Evolutionary conservation across 2,888 invertebrate genomes (phyloP).

Genomic region (Penaeus monodon): DNA sequence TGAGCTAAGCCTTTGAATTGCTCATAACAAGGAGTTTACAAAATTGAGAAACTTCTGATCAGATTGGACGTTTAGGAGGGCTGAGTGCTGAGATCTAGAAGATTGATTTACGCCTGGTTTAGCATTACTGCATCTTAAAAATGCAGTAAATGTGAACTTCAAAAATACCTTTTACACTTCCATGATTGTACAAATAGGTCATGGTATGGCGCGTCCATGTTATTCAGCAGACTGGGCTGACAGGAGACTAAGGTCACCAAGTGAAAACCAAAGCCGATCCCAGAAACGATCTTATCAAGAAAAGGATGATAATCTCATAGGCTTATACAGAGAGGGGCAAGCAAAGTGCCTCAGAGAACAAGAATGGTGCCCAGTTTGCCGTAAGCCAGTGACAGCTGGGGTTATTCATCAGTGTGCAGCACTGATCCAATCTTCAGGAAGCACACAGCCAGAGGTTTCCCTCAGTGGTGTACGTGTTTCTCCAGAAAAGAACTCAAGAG

Average conservation of each 20-base stretch:
- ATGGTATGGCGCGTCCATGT: constrained; percentile 12
- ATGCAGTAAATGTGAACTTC: too few species aligned
- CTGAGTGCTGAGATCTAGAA: too few species aligned
- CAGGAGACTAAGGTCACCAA: constrained; percentile 3
- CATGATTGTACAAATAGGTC: constrained; percentile 4
- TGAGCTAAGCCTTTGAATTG: too few species aligned
- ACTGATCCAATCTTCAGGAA: constrained; percentile 12
- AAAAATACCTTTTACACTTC: neutral
- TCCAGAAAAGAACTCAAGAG: neutral
- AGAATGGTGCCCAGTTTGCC: constrained; percentile 44
- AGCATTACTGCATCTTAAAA: too few species aligned
- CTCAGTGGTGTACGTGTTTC: neutral
- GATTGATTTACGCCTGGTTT: too few species aligned
- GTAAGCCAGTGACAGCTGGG: constrained; percentile 17
- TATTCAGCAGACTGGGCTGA: constrained; percentile 28
- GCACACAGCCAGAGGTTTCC: neutral
- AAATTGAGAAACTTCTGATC: too few species aligned
- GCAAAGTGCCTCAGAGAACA: constrained; percentile 35
- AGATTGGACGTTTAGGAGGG: too few species aligned
- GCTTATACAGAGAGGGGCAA: neutral
- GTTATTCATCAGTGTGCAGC: constrained; percentile 31
- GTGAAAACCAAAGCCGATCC: constrained; percentile 19
- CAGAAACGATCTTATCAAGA: constrained; percentile 27
- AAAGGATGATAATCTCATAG: neutral
- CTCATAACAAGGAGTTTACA: too few species aligned